These are phyloP conservation scores for Dufourea novaeangliae DNA, from an alignment of 1,140 invertebrate genomes.

Conservation along the genomic window DNA sequence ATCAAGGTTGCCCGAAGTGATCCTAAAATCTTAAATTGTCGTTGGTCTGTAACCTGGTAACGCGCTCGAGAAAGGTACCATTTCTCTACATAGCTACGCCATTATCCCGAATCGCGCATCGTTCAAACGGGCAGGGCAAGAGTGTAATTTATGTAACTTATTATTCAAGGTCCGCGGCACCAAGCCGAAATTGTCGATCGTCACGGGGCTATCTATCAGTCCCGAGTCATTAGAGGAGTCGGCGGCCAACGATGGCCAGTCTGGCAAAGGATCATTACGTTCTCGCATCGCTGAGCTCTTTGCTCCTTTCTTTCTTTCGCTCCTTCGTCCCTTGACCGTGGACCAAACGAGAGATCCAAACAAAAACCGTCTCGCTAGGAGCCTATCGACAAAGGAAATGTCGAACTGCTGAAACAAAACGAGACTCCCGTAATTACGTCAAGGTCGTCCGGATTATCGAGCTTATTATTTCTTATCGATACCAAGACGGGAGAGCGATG, in stretches of 20 bases:
- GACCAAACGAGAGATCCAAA: not conserved
- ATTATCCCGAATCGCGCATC: constrained; percentile 19
- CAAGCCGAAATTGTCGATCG: constrained; percentile 50
- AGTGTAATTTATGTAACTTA: constrained; percentile 55
- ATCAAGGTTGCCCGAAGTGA: too few species aligned
- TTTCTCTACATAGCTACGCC: not conserved
- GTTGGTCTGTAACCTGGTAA: not conserved
- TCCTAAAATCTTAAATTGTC: not conserved
- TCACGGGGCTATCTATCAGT: constrained; percentile 53
- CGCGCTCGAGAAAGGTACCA: not conserved
- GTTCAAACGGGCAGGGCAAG: not conserved
- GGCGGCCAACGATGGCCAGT: constrained; percentile 19
- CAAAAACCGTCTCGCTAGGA: not conserved
- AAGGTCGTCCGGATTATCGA: not conserved
- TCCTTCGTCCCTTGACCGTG: not conserved
- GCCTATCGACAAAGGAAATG: not conserved
- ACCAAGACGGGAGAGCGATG: too few species aligned
- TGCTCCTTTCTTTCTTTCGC: too few species aligned
- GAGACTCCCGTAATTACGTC: not conserved
- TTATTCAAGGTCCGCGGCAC: constrained; percentile 49
- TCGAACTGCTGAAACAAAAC: not conserved
- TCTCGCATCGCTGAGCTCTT: constrained; percentile 38
- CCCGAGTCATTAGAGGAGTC: constrained; percentile 47
- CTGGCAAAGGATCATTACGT: constrained; percentile 35
- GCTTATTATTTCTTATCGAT: not conserved